Evolutionary conservation across 30 jellyfish, hydroid and myxozoan species (phyloP).

Genomic region (Hydractinia echinata): DNA sequence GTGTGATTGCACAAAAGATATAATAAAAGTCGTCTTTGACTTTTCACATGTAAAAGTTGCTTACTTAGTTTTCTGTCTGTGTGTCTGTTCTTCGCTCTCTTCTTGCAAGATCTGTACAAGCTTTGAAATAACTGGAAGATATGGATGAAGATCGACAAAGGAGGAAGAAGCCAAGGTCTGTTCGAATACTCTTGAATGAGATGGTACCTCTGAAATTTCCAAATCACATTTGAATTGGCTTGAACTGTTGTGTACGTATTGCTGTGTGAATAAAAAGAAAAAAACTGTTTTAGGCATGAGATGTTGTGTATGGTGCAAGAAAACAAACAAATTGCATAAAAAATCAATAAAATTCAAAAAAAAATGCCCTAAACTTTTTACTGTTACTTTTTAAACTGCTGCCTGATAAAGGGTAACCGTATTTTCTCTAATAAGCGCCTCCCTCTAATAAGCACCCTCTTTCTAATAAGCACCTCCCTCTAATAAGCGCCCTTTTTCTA

Average conservation of each 20-base stretch:
- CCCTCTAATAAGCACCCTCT: no score
- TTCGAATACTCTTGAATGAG: constrained; percentile 63
- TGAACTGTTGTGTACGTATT: constrained; percentile 69
- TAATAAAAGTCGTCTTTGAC: neutral
- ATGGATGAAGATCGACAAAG: constrained; percentile 53
- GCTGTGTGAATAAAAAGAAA: constrained; percentile 27
- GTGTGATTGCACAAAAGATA: no score
- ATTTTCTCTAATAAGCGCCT: no score
- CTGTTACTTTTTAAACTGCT: no score
- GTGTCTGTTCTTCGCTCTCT: constrained; percentile 31
- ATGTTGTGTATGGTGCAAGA: no score
- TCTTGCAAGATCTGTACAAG: constrained; percentile 4
- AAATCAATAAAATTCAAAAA: no score
- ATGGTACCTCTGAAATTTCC: constrained; percentile 89
- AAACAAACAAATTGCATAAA: no score
- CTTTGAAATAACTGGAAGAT: neutral
- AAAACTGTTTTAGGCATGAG: neutral
- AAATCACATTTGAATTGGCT: constrained; percentile 61
- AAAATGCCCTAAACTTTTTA: no score
- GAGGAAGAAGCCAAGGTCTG: constrained; percentile 70
- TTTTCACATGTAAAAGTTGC: neutral
- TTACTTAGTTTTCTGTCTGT: constrained; percentile 14
- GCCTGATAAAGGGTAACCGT: no score
- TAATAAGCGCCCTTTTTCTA: no score
- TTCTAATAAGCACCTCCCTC: no score